Percentiles rank a stretch among this genome's conserved stretches.
Conservation (phyloP, 2,113 vertebrate genomes). For the Rhinopomastus cyanomelas region DNA sequence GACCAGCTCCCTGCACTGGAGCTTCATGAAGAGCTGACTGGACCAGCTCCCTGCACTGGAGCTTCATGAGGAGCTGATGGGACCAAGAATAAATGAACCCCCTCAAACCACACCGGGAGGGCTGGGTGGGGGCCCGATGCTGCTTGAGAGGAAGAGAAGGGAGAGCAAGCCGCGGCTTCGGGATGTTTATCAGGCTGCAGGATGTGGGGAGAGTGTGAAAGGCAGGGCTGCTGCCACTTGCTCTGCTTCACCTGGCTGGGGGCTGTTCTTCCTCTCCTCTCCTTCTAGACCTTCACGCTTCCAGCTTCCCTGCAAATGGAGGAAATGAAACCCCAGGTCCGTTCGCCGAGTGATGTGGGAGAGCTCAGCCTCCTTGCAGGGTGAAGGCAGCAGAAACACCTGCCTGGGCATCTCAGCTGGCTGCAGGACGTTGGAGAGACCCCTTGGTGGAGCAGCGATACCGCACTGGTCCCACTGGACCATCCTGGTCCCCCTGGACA, state of each 20-base stretch:
- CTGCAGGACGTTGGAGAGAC: not conserved
- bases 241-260: not conserved
- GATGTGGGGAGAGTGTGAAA: conserved; percentile 30
- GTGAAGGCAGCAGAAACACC: conserved; percentile 31
- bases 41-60: rapidly evolving
- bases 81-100: no score
- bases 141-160: not conserved
- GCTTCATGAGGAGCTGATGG: not conserved
- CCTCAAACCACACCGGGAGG: not conserved
- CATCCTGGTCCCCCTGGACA: not conserved
- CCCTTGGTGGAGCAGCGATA: rapidly evolving
- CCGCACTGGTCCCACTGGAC: no score
- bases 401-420: not conserved
- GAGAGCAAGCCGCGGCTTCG: not conserved
- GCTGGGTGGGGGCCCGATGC: not conserved
- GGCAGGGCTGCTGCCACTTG: not conserved
- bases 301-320: conserved; percentile 68
- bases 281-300: conserved; percentile 65
- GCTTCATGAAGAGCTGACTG: no score
- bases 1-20: no score
- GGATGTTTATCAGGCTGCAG: not conserved
- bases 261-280: conserved; percentile 53
- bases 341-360: not conserved
- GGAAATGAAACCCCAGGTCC: conserved; percentile 74
- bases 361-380: not conserved